A percentile compares a stretch with the other conserved stretches of the same genome.
Conservation (phyloP, 2,797 vertebrate genomes). For the Sciurus vulgaris region DNA sequence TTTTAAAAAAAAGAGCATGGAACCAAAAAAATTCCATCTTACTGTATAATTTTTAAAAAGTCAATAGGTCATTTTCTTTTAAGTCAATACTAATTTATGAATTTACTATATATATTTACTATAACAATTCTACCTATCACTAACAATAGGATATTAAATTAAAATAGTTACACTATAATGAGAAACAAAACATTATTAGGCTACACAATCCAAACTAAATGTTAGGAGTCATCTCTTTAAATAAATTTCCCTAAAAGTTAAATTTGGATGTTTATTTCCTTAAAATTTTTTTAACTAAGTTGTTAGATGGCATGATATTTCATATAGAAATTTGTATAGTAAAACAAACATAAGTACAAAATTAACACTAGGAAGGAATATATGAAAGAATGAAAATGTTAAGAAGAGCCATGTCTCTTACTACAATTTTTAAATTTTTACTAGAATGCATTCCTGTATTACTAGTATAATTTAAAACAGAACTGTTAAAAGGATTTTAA, state of each 20-base stretch:
- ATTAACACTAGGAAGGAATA: constrained; percentile 21
- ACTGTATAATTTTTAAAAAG: constrained; percentile 15
- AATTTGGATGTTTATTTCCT: constrained; percentile 46
- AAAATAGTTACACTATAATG: constrained; percentile 45
- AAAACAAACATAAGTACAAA: constrained; percentile 62
- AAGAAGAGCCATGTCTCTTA: constrained; percentile 18
- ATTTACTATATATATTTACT: constrained; percentile 33
- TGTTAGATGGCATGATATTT: constrained; percentile 13
- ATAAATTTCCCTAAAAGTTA: constrained; percentile 44
- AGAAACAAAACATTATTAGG: constrained; percentile 31
- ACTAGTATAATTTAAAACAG: constrained; percentile 22
- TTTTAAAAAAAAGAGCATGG: background rate
- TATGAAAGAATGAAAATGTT: constrained; percentile 44
- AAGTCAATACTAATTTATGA: constrained; percentile 17
- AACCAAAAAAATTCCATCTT: background rate
- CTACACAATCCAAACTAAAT: background rate
- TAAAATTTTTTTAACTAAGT: constrained; percentile 55
- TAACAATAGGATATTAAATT: constrained; percentile 55
- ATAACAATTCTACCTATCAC: constrained; percentile 40
- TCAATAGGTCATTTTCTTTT: constrained; percentile 34
- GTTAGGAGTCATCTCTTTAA: constrained; percentile 45
- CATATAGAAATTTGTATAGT: constrained; percentile 15
- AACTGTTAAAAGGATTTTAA: background rate
- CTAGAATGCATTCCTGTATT: constrained; percentile 37
- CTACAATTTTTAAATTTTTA: constrained; percentile 30